Base-by-base conservation (phyloP, 1,140 invertebrate species). In the Drosophila littoralis region DNA sequence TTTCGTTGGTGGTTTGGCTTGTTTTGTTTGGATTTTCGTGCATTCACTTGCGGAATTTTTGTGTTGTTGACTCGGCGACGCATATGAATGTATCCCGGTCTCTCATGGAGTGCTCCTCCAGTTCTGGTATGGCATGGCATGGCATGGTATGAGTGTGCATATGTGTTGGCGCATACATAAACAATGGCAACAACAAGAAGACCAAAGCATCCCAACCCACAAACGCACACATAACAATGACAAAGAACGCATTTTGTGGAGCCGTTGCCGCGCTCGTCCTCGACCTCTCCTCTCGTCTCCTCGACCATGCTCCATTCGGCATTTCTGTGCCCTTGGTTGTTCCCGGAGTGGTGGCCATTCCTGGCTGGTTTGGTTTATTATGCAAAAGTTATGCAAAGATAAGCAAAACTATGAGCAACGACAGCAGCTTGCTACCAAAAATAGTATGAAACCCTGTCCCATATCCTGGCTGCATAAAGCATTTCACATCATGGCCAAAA, bases 311-410 rank as follows among this genome's bases (percentile, higher is more conserved):
- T 8, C 57, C 57, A 35, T 46, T 35, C 28, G 57, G 42, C 57
- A 45, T 46, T 59, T 59, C 8, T 33, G 57, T 61, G 42, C 40
- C 64, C 57, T 38, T 57, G 63, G 65, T 35, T 12, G 52, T 46
- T 35, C 51, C 61, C 45, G 52, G 50, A 65, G 58, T 75, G 81
- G 50, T 61, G 45, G 69, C 64, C 69, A 59, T 72, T 73, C 63
- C 83, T 71, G 83, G 79, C 80, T 90, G 84, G 84, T 89, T 89
- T 90, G 84, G 84, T 89, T 89, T 89, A 89, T 89, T 89, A 89
- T 89, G 84, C 84, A 89, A 89, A 89, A 89, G 84, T 89, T 89
- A 89, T 89, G 84, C 84, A 89, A 89, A 89, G 84, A 89, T 89
- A 89, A 89, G 84, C 84, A 89, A 89, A 90, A 89, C 84, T 88